Evolutionary conservation across 2,797 vertebrate genomes (phyloP).

Genomic region (Buphagus erythrorhynchus): DNA sequence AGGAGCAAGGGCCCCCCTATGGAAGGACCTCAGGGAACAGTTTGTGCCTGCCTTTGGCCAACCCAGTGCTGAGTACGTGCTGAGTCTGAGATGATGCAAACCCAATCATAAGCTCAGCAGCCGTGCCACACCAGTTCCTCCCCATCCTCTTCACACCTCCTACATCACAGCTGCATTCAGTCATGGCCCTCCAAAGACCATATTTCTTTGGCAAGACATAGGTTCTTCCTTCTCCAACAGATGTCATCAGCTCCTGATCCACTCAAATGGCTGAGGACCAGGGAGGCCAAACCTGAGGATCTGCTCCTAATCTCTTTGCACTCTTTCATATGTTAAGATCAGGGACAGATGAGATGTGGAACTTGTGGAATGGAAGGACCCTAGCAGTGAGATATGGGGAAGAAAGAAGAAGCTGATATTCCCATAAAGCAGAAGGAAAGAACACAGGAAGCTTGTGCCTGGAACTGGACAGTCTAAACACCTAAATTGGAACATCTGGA

Average conservation of each 20-base stretch:
- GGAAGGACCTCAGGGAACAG: not conserved
- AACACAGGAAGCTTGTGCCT: not conserved
- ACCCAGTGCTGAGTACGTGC: not conserved
- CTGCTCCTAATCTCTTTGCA: not conserved
- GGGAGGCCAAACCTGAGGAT: not conserved
- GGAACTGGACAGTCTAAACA: not conserved
- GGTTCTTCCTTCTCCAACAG: not conserved
- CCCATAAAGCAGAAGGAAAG: not conserved
- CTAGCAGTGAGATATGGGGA: not conserved
- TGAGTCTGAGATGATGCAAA: not conserved
- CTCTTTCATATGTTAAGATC: not conserved
- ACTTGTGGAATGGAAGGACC: not conserved
- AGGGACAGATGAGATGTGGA: not conserved
- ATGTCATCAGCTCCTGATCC: not conserved
- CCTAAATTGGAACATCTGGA: not conserved
- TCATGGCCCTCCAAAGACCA: not conserved
- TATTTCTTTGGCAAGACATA: not conserved
- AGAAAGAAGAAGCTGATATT: not conserved
- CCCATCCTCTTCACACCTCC: slow-evolving; percentile 1
- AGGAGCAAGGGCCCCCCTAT: not conserved
- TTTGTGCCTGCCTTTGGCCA: not conserved
- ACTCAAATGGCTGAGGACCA: not conserved
- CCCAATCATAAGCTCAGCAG: not conserved
- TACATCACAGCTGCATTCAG: slow-evolving; percentile 3
- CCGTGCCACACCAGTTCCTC: not conserved